Evolutionary conservation across 2,888 invertebrate genomes (phyloP).

Genomic region (Spodoptera littoralis): DNA sequence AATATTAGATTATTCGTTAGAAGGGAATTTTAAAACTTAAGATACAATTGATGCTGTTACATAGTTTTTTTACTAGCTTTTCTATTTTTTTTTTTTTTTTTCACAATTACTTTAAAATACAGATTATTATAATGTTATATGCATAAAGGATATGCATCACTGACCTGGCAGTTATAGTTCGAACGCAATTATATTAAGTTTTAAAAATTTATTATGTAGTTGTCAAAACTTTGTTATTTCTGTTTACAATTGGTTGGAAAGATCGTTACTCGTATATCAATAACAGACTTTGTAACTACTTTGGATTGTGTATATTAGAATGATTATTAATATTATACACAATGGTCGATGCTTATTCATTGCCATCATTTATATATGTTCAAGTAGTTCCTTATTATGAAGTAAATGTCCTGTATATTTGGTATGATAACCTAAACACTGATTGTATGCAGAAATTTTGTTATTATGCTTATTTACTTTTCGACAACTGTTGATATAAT

Average conservation of each 20-base stretch:
- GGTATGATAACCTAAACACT: slow-evolving; percentile 11
- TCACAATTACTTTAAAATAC: slow-evolving; percentile 53
- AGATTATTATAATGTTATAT: slow-evolving; percentile 55
- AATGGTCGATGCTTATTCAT: no score
- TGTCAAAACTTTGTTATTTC: slow-evolving; percentile 44
- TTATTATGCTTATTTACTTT: slow-evolving; percentile 8
- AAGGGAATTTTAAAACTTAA: slow-evolving; percentile 7
- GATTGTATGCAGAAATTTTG: slow-evolving; percentile 39
- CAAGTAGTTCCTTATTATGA: no score
- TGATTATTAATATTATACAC: no score
- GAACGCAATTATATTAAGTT: slow-evolving; percentile 51
- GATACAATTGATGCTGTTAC: slow-evolving; percentile 17
- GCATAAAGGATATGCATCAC: slow-evolving; percentile 51
- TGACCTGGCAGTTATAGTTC: slow-evolving; percentile 33
- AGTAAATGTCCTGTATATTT: background rate
- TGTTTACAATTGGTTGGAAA: slow-evolving; percentile 42
- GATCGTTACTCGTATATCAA: background rate
- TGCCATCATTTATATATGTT: no score
- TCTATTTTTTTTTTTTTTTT: slow-evolving; percentile 27
- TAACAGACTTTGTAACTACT: no score
- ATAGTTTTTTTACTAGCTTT: slow-evolving; percentile 38
- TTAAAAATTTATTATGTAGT: slow-evolving; percentile 50
- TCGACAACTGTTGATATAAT: slow-evolving; percentile 11
- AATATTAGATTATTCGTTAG: background rate
- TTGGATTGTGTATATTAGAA: no score